Base-by-base conservation (phyloP, 2,797 vertebrate species). In the Neopelma chrysocephalum region DNA sequence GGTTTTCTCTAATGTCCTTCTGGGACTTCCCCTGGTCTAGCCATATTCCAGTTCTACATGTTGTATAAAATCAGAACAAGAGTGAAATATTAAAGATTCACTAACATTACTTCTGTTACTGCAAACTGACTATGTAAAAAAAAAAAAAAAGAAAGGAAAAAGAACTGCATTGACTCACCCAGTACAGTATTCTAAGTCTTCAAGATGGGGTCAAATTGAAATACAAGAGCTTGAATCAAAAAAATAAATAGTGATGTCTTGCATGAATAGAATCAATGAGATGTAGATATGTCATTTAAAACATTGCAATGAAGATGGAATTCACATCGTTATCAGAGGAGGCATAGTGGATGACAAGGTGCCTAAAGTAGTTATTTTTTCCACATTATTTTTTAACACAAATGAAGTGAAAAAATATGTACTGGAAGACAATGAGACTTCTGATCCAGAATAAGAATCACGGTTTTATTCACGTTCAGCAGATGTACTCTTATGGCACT, bases 1-100 rank as follows among this genome's bases (percentile, higher is more conserved):
- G n/a, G n/a, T 82, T 96, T 91, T 94, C 91, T 82, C 53, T 82
- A 93, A 77, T 68, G 12, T 43, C 60, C 68, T 87, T 87, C 40
- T 73, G 87, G 68, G 94, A 94, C 21, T 6, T 84, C 40, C 10
- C 4, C 13, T 81, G 21, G 27, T 90, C 65, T 92, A 91, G 15
- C 4, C 32, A 17, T 70, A 79, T 82, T 92, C 31, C 25, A 87
- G 34, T 79, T 94, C 40, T 82, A 82, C 43, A 42, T 47, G 45
- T 25, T 76, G 34, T 26, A 73, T 36, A 65, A 92, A 84, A 84
- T 69, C 31, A 57, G 42, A 92, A 87, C 8, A 82, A 76, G 34
- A 82, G 10, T 16, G 20, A 89, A 92, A 76, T 61, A 81, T 40
- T 86, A 40, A 78, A 84, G 14, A 60, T 83, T 77, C n/a, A 45